Conservation (phyloP, 92 coral and sea anemone species). For the Actinernus sp. region DNA sequence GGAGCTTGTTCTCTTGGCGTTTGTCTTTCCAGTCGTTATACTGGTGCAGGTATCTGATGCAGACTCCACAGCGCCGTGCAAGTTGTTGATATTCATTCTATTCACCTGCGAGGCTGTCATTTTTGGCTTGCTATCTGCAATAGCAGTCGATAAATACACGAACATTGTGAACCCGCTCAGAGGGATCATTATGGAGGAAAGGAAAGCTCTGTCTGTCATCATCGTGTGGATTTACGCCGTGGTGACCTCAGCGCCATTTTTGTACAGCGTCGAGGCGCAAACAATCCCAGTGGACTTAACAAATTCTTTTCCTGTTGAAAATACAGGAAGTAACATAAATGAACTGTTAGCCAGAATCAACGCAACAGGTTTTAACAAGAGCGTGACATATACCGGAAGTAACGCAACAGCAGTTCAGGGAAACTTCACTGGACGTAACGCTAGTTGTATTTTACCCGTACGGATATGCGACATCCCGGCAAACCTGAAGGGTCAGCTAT, state of each 20-base stretch:
- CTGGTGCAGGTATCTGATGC: conserved; percentile 3
- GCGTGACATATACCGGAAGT: neutral
- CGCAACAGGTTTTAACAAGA: neutral
- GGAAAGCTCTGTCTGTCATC: conserved; percentile 1
- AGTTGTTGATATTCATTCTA: conserved; percentile 22
- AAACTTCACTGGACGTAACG: neutral
- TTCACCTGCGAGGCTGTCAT: conserved; percentile 35
- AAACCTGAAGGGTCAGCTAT: conserved; percentile 18
- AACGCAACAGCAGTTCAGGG: neutral
- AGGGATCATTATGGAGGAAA: conserved; percentile 26
- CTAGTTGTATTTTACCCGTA: conserved; percentile 29
- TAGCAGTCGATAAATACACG: conserved; percentile 34
- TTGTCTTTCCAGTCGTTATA: conserved; percentile 19
- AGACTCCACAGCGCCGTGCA: conserved; percentile 17
- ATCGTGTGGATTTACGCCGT: conserved; percentile 25
- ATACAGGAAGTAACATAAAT: neutral
- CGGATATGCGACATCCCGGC: conserved; percentile 35
- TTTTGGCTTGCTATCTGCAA: conserved; percentile 37
- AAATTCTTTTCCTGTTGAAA: neutral
- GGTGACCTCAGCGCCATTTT: conserved; percentile 31
- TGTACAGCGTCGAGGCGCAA: conserved; percentile 25
- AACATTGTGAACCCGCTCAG: conserved; percentile 30
- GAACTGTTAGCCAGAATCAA: neutral
- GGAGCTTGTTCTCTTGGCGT: conserved; percentile 25
- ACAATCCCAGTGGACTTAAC: conserved; percentile 12